These are phyloP conservation scores for Dallia pectoralis DNA, from an alignment of 2,797 vertebrate species.

Conservation along the genomic window DNA sequence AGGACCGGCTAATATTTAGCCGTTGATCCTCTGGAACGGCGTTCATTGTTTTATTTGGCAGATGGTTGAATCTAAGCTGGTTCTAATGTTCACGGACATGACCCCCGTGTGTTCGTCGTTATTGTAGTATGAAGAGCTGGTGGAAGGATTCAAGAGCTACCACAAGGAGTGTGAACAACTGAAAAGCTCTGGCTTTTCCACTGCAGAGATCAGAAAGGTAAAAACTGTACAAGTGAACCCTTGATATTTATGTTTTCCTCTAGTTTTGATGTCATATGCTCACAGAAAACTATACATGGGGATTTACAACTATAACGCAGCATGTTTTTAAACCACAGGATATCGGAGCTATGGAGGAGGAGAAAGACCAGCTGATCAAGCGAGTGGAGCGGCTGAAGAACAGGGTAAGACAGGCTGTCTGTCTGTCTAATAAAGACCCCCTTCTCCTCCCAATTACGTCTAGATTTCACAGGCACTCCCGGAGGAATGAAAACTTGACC, in stretches of 20 bases:
- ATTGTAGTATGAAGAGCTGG: constrained; percentile 92
- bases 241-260: neutral
- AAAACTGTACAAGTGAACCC: constrained; percentile 31
- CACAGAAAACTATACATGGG: neutral
- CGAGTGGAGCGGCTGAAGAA: constrained; percentile 95
- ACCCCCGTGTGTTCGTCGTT: constrained; percentile 16
- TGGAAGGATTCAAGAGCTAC: constrained; percentile 91
- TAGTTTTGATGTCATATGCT: neutral
- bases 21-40: too few relatives aligned
- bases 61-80: too few relatives aligned
- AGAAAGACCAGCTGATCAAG: constrained; percentile 94
- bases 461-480: constrained; percentile 56
- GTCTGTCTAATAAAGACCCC: constrained; percentile 15
- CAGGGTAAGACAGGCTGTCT: constrained; percentile 75
- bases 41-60: too few relatives aligned
- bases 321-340: constrained; percentile 76
- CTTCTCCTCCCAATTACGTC: constrained; percentile 46
- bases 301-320: neutral
- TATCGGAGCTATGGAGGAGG: constrained; percentile 95
- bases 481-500: constrained; percentile 80
- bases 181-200: constrained; percentile 91
- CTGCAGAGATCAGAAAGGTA: constrained; percentile 95
- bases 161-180: constrained; percentile 97
- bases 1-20: too few relatives aligned
- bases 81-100: too few relatives aligned